Base-by-base conservation (phyloP, 2,113 vertebrate species). In the Rostratula benghalensis region DNA sequence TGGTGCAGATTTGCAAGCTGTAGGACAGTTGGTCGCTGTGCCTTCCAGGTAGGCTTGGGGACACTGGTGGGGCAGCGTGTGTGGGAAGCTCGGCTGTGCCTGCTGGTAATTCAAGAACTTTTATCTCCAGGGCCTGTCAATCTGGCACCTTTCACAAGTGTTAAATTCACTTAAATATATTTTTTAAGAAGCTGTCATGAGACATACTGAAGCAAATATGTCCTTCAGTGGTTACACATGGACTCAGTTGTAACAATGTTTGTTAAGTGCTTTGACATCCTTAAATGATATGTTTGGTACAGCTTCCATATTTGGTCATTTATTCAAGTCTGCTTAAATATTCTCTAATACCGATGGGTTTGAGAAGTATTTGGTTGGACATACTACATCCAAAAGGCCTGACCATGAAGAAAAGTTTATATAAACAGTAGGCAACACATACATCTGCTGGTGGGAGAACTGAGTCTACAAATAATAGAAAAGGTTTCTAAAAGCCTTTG, bases 201-300 rank as follows among this genome's bases (percentile, higher is more conserved):
- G 96, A 97, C 91, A 97, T 94, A 97, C 95, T 89, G 97, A 97
- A 95, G 95, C 93, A 97, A 97, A 95, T 96, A 97, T 97, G 95
- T 97, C 95, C 97, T 96, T 97, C 93, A 39, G 92, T 97, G 19
- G 94, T 97, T 95, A 97, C 97, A 97, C 97, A 97, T 96, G 97
- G 96, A 96, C 97, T 97, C 46, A 53, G 65, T 93, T 96, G 85
- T 97, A 98, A 96, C 95, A 95, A 80, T 96, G 97, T 94, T 97
- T 94, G 89, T 94, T 94, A 94, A 97, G 97, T 96, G 95, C 95
- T 96, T 94, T 91, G 79, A 97, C 97, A 97, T 96, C 86, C 89
- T 91, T 95, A 82, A 96, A 95, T 97, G 95, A 97, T 96, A 96
- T 95, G 87, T 80, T 95, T 94, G 96, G 80, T 97, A 97, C 94